phyloP scores from a whole-genome alignment of 1,140 invertebrate genomes.

The Drosophila nasuta region DNA sequence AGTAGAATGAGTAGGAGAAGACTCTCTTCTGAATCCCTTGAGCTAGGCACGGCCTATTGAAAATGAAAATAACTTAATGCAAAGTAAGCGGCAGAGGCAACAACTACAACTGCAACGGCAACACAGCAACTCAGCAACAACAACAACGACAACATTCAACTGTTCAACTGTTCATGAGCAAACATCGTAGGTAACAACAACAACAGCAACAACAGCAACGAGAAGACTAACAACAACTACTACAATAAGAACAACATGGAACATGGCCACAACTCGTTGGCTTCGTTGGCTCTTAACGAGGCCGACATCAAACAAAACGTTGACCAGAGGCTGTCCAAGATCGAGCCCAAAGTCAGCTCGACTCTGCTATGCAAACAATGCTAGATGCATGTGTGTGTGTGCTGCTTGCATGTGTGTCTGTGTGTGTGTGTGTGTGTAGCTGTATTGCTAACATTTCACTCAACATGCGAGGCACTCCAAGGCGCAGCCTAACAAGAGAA shows the following conservation, averaged over 20 bases:
- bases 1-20: constrained; percentile 36
- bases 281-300: constrained; percentile 83
- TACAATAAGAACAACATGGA: constrained; percentile 49
- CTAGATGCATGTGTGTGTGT: constrained; percentile 45
- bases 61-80: constrained; percentile 83
- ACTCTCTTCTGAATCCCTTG: constrained; percentile 18
- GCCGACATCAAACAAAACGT: constrained; percentile 82
- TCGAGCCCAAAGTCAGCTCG: constrained; percentile 45
- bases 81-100: constrained; percentile 71
- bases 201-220: constrained; percentile 8
- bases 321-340: constrained; percentile 61
- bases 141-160: constrained; percentile 61
- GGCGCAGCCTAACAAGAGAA: constrained; percentile 36
- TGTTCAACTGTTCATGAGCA: constrained; percentile 80
- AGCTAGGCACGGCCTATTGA: constrained; percentile 77
- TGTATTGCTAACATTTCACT: constrained; percentile 78
- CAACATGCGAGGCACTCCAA: constrained; percentile 61
- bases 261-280: constrained; percentile 77
- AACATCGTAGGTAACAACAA: constrained; percentile 51
- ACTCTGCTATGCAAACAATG: constrained; percentile 79
- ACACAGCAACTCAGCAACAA: constrained; percentile 29
- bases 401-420: constrained; percentile 26
- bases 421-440: too few species aligned
- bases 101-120: constrained; percentile 23
- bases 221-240: constrained; percentile 16